Evolutionary conservation across 2,113 vertebrate genomes (phyloP).

Genomic region (Suncus etruscus): DNA sequence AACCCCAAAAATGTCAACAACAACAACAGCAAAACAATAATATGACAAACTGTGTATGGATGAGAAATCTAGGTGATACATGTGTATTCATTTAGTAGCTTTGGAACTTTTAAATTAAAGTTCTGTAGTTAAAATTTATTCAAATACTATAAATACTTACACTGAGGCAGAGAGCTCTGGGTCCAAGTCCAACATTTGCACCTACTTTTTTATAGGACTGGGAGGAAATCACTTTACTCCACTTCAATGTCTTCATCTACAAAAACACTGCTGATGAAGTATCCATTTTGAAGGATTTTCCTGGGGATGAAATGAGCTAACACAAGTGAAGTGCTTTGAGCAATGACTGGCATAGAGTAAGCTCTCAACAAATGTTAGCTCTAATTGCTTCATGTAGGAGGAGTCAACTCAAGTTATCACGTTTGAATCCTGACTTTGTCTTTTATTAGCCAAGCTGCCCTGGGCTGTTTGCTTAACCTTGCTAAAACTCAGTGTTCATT

Average conservation of each 20-base stretch:
- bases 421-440: constrained; percentile 43
- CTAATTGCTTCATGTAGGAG: constrained; percentile 50
- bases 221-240: background rate
- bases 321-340: background rate
- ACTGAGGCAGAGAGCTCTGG: background rate
- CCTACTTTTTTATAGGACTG: background rate
- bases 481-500: constrained; percentile 39
- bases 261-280: background rate
- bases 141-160: background rate
- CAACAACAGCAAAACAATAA: too few relatives aligned
- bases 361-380: constrained; percentile 30
- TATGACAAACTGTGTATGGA: background rate
- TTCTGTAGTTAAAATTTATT: too few relatives aligned
- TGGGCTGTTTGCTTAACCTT: constrained; percentile 59
- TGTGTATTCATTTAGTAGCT: background rate
- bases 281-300: background rate
- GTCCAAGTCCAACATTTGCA: background rate
- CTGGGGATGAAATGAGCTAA: background rate
- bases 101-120: background rate
- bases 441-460: constrained; percentile 58
- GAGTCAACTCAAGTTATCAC: background rate
- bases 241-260: background rate
- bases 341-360: constrained; percentile 29
- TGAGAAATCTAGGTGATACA: background rate
- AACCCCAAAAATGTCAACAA: too few relatives aligned